Evolutionary conservation across 2,888 invertebrate species (phyloP).

Genomic region (Glaucopsyche alexis): DNA sequence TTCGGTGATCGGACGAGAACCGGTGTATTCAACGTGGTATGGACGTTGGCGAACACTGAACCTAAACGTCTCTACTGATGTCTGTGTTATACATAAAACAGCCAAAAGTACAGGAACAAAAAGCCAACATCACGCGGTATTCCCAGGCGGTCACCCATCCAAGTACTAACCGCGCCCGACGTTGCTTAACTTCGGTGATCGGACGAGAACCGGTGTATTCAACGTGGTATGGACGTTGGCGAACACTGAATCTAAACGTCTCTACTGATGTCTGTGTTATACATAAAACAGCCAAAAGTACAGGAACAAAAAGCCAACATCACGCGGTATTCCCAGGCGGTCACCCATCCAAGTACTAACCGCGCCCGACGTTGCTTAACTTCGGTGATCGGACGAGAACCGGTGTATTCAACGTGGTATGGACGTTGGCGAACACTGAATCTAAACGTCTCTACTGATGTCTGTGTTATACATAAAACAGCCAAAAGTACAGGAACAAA

Average conservation of each 20-base stretch:
- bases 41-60: no score
- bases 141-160: constrained; percentile 52
- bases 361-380: constrained; percentile 55
- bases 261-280: not conserved
- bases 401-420: constrained; percentile 39
- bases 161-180: constrained; percentile 60
- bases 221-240: constrained; percentile 39
- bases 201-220: constrained; percentile 44
- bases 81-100: no score
- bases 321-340: constrained; percentile 27
- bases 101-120: no score
- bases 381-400: constrained; percentile 47
- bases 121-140: constrained; percentile 17
- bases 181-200: constrained; percentile 50
- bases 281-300: no score
- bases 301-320: constrained; percentile 26
- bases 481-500: not conserved
- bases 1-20: constrained; percentile 45
- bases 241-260: not conserved
- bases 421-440: constrained; percentile 33
- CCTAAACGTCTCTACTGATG: no score
- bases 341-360: constrained; percentile 64
- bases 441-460: not conserved
- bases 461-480: no score
- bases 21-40: no score